Evolutionary conservation across 2,888 invertebrate genomes (phyloP).

Genomic region (Apodemia mormo): DNA sequence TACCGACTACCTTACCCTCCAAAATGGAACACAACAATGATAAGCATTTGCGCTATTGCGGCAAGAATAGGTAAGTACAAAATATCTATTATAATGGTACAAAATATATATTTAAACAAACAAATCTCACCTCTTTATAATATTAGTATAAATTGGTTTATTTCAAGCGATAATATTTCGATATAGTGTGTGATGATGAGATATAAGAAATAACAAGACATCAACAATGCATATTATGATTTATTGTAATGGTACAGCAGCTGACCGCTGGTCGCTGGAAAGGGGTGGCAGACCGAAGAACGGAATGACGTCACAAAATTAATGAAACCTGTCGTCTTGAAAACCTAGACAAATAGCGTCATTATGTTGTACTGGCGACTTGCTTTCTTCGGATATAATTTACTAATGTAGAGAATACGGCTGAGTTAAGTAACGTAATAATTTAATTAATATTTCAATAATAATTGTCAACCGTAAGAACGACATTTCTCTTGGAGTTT

Average conservation of each 20-base stretch:
- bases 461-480: no score
- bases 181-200: not conserved
- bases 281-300: not conserved
- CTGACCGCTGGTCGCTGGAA: not conserved
- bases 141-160: no score
- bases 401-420: not conserved
- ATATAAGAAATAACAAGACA: not conserved
- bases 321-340: conserved; percentile 2
- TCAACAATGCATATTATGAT: not conserved
- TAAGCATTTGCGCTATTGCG: no score
- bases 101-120: no score
- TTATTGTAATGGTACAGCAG: not conserved
- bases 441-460: no score
- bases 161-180: no score
- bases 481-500: no score
- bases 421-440: not conserved
- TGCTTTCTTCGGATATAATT: not conserved
- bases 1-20: no score
- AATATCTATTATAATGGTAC: no score
- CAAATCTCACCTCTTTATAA: no score
- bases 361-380: not conserved
- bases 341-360: conserved; percentile 2
- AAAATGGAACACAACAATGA: no score
- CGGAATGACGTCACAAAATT: not conserved
- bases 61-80: no score